Percentiles rank a stretch among this genome's conserved stretches.
phyloP scores from a whole-genome alignment of 2,113 vertebrate species.

The Willisornis vidua region DNA sequence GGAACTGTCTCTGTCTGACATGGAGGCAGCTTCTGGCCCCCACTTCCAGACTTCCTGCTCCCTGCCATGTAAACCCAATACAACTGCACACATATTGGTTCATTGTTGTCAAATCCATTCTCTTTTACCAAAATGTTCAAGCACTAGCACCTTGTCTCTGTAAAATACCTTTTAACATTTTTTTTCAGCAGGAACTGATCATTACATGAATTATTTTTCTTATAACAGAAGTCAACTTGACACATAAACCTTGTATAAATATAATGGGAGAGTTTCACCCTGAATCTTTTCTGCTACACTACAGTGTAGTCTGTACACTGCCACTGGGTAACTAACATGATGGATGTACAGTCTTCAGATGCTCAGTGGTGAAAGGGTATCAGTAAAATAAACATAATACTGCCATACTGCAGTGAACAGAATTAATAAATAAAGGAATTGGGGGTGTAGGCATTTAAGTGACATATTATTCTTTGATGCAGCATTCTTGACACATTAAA shows the following conservation, averaged over 20 bases:
- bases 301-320: neutral
- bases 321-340: neutral
- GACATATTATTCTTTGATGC: neutral
- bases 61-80: neutral
- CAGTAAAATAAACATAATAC: neutral
- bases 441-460: neutral
- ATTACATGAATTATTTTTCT: neutral
- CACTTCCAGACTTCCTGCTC: neutral
- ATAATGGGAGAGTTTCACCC: neutral
- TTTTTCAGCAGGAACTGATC: neutral
- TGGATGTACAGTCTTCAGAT: neutral
- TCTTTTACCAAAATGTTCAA: neutral
- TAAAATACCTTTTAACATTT: neutral
- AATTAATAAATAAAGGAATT: neutral
- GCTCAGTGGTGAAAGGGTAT: neutral
- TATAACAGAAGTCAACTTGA: neutral
- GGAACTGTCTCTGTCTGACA: neutral
- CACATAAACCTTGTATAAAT: neutral
- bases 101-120: neutral
- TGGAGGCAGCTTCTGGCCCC: neutral
- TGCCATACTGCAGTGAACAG: neutral
- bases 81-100: neutral
- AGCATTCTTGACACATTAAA: neutral
- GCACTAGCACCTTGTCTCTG: neutral
- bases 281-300: neutral